These are phyloP conservation scores for Aspidiotus destructor DNA, from an alignment of 2,888 invertebrate species.

Conservation along the genomic window DNA sequence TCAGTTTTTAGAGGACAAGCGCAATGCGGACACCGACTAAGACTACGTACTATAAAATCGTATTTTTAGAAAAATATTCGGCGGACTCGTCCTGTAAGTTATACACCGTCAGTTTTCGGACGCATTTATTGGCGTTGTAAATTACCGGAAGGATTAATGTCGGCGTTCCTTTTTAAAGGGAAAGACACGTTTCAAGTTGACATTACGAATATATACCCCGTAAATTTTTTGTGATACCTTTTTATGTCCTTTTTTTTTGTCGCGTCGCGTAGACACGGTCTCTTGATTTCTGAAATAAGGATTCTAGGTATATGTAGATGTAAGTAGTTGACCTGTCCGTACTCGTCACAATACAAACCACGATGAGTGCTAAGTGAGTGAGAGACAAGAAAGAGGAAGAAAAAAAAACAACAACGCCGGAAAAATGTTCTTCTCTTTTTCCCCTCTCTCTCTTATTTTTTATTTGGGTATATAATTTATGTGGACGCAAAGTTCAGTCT, in stretches of 20 bases:
- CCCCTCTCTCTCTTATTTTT: too few species aligned
- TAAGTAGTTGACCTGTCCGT: too few species aligned
- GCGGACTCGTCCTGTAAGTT: background rate
- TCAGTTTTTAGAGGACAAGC: background rate
- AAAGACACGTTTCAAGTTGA: slow-evolving; percentile 4
- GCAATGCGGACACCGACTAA: slow-evolving; percentile 1
- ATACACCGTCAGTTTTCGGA: background rate
- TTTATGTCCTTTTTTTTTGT: background rate
- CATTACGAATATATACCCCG: background rate
- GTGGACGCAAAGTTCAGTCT: too few species aligned
- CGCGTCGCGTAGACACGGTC: background rate
- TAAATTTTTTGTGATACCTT: background rate
- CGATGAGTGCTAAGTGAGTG: too few species aligned
- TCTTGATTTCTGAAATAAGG: too few species aligned
- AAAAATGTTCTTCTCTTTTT: too few species aligned
- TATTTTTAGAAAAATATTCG: background rate
- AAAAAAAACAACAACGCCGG: too few species aligned
- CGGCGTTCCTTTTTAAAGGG: background rate
- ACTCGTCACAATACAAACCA: too few species aligned
- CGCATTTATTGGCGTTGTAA: background rate
- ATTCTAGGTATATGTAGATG: too few species aligned
- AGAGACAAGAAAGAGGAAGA: too few species aligned
- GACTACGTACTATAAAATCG: background rate
- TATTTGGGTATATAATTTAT: too few species aligned
- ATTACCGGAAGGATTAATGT: background rate